Base-by-base conservation (phyloP, 2,888 invertebrate genomes). In the Calameuta idolon region DNA sequence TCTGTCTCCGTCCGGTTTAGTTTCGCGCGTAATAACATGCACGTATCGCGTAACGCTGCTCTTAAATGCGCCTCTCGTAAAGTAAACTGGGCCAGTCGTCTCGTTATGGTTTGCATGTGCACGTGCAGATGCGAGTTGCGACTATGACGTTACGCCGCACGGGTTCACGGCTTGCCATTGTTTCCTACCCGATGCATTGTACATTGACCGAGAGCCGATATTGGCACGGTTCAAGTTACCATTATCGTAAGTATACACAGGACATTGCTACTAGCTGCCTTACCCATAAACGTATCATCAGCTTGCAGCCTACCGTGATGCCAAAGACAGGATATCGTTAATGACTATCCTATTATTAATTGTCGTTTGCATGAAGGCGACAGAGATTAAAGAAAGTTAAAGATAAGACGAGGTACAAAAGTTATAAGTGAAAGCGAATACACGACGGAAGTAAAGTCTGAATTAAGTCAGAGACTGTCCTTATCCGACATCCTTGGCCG, bases 121-220 rank as follows among this genome's bases (percentile, higher is more conserved):
- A 15, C 71, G 31, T 33, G 71, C 31, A 34, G 71, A 71, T 71
- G 71, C 55, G 9, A 55, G 55, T 55, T 55, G 23, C 23, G 55
- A 23, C 23, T 55, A 55, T 55, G 55, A 55, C 55, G 55, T 55
- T 55, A 55, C 23, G 55, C 23, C 9, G 15, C 55, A 55, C 23
- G 55, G 23, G 55, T 55, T 55, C 55, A 23, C 55, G 55, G 23
- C 23, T 23, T 55, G 9, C 55, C 83, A 83, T 84, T 84, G 84
- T 84, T 84, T 85, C 84, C 84, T 80, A 84, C 81, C 78, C 78
- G 75, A 75, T 77, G 79, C 78, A 84, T 81, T 80, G 81, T 79
- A 78, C 80, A 79, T 80, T 79, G 76, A 69, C 75, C 77, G 76
- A 75, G 81, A 77, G 84, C 82, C 84, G 84, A 84, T 83, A 84